A percentile compares a stretch with the other conserved stretches of the same genome.
phyloP scores from a whole-genome alignment of 2,888 invertebrate genomes.

The Nephrotoma guestfalica region DNA sequence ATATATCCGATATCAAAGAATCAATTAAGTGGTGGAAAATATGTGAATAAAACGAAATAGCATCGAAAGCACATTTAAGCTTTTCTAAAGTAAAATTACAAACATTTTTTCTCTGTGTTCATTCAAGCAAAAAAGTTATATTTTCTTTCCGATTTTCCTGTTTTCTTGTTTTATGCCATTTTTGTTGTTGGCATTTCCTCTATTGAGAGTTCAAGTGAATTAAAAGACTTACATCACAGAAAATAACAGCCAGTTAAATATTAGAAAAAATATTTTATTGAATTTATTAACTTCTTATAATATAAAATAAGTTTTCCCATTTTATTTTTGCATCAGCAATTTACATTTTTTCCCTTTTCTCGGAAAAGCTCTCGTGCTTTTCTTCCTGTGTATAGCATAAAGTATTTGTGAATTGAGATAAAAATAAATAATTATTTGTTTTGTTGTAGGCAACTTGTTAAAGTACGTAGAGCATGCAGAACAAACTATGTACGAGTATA shows the following conservation, averaged over 20 bases:
- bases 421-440: background rate
- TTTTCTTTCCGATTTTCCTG: background rate
- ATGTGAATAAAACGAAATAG: background rate
- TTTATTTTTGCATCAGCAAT: background rate
- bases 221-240: background rate
- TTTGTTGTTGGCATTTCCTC: background rate
- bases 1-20: background rate
- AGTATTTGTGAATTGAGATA: background rate
- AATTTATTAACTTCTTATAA: background rate
- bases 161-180: background rate
- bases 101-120: background rate
- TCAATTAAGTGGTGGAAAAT: background rate
- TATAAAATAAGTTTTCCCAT: background rate
- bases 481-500: background rate
- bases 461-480: background rate
- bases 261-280: background rate
- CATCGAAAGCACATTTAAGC: background rate
- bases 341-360: background rate
- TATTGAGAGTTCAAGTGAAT: background rate
- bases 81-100: background rate
- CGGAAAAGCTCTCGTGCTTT: background rate
- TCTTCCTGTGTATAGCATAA: background rate
- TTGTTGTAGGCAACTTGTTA: background rate
- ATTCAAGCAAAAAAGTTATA: background rate
- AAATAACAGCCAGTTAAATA: background rate